These are phyloP conservation scores for Paraplagusia blochii DNA, from an alignment of 2,113 vertebrate species.

Conservation along the genomic window DNA sequence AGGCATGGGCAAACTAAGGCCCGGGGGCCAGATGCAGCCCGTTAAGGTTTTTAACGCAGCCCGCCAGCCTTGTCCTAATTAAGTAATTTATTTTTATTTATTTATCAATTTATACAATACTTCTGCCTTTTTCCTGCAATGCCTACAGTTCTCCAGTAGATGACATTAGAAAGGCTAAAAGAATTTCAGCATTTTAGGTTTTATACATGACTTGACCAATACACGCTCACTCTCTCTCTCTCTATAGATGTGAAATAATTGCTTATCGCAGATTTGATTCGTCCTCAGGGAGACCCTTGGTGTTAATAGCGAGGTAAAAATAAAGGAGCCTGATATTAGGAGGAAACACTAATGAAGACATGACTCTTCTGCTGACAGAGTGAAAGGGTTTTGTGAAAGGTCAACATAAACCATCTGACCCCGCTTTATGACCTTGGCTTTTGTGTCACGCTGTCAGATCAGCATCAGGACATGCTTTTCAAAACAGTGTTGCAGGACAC, in stretches of 20 bases:
- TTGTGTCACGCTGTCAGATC: not conserved
- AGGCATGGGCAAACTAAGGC: no score
- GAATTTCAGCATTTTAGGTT: no score
- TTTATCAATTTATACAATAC: no score
- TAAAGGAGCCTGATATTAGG: slow-evolving; percentile 10
- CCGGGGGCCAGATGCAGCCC: no score
- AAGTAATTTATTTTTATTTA: no score
- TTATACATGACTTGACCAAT: no score
- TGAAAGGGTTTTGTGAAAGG: not conserved
- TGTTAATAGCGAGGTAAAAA: slow-evolving; percentile 8
- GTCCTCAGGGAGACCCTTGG: slow-evolving; percentile 27
- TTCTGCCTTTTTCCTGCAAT: no score
- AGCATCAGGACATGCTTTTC: not conserved
- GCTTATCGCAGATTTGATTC: slow-evolving; percentile 17
- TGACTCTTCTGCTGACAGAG: slow-evolving; percentile 11
- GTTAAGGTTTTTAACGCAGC: no score
- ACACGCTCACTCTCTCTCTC: not conserved
- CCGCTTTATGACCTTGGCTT: not conserved
- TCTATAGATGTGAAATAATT: slow-evolving; percentile 35
- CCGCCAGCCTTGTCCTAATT: no score
- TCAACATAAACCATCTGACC: slow-evolving; percentile 8
- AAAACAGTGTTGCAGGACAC: no score
- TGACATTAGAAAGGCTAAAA: no score
- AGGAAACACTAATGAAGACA: slow-evolving; percentile 32
- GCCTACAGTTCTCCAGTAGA: no score